Percentiles rank a stretch among this genome's conserved stretches.
phyloP scores from a whole-genome alignment of 2,113 vertebrate genomes.

The Ammodytes marinus region DNA sequence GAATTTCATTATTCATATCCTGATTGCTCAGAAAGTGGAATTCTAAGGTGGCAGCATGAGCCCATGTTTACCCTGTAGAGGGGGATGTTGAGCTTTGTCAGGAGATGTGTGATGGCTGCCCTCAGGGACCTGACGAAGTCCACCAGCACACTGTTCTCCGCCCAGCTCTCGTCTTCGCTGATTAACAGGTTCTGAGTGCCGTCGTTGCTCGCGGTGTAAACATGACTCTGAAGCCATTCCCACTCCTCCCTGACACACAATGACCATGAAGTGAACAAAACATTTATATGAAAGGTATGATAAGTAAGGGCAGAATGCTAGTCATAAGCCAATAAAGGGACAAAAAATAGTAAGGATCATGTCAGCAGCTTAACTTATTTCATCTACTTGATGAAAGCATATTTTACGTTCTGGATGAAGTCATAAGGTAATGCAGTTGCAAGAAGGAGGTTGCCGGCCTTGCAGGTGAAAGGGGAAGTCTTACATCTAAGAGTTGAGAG shows the following conservation, averaged over 20 bases:
- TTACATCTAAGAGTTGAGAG: neutral
- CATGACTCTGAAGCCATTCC: constrained; percentile 83
- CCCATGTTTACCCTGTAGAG: constrained; percentile 80
- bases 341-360: neutral
- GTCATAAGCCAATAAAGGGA: too few species aligned
- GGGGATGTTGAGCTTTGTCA: constrained; percentile 86
- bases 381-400: neutral
- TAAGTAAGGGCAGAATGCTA: neutral
- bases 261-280: neutral
- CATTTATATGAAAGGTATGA: neutral
- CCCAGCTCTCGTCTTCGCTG: constrained; percentile 52
- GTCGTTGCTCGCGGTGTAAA: constrained; percentile 63
- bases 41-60: neutral
- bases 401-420: neutral
- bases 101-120: constrained; percentile 78
- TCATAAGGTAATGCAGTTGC: neutral
- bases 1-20: neutral
- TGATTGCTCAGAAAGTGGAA: neutral
- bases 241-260: constrained; percentile 83
- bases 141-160: constrained; percentile 67
- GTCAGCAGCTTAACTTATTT: too few species aligned
- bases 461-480: constrained; percentile 1
- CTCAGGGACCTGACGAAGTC: constrained; percentile 80
- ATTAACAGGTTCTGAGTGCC: constrained; percentile 58
- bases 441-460: neutral